phyloP scores from a whole-genome alignment of 2,888 invertebrate genomes.

The Caradrina clavipalpis region DNA sequence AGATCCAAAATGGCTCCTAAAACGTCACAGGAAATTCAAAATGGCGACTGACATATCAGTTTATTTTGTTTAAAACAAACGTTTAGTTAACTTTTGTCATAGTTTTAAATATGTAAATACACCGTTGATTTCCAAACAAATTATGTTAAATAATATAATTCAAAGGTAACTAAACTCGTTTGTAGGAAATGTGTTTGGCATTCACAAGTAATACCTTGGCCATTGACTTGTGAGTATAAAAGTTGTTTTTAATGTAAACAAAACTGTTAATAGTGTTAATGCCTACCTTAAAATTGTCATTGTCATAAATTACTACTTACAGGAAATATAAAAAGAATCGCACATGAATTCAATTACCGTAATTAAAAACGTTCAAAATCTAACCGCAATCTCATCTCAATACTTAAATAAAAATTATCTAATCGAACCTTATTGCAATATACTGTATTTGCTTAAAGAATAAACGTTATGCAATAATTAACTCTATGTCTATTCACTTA shows the following conservation, averaged over 20 bases:
- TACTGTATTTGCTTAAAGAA: too few species aligned
- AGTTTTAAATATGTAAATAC: neutral
- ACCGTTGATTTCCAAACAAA: neutral
- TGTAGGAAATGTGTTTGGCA: slow-evolving; percentile 31
- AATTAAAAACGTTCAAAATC: too few species aligned
- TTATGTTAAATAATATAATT: slow-evolving; percentile 22
- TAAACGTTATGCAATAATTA: too few species aligned
- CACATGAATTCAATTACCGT: too few species aligned
- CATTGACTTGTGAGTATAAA: slow-evolving; percentile 28
- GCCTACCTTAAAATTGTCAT: neutral
- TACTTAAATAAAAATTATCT: too few species aligned
- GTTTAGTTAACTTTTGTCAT: too few species aligned
- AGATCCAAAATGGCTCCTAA: neutral
- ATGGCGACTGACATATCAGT: neutral
- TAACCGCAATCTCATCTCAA: too few species aligned
- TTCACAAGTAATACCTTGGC: slow-evolving; percentile 47
- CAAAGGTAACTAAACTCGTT: slow-evolving; percentile 45
- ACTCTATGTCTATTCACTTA: too few species aligned
- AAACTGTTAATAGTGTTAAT: slow-evolving; percentile 1
- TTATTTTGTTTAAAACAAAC: neutral
- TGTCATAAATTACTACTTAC: too few species aligned
- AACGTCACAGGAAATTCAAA: neutral
- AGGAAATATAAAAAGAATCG: too few species aligned
- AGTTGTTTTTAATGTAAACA: slow-evolving; percentile 44
- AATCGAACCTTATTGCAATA: slow-evolving; percentile 4